Evolutionary conservation across 1,140 invertebrate species (phyloP), one percentile per base, ranked within the genome.

Genomic region (Bombus confusus): DNA sequence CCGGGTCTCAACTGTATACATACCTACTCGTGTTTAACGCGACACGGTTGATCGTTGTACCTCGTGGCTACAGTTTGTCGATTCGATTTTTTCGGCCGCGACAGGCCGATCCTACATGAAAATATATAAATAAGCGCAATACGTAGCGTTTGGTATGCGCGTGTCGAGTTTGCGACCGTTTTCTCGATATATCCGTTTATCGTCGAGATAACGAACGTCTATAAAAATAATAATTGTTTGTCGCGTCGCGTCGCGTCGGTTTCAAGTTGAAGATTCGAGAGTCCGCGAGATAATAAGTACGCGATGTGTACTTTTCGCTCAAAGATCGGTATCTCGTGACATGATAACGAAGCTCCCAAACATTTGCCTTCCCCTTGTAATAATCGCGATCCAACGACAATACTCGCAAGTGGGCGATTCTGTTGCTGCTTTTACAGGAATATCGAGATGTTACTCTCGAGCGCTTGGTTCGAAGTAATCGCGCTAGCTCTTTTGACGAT

Each of bases 391-490:
- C 31, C 8, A 41, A 5, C 25, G 6, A n/a, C 25, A 6, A n/a
- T 72, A 72, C 43, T 72, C 69, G 28, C 13, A n/a, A 66, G 64
- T 37, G 64, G 64, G n/a, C n/a, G 64, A 34, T 85, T 74, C 71
- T 74, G 0, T 37, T 25, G 1, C 47, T 72, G 34, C 39, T 74
- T 66, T 4, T 64, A 39, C 47, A 80, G 52, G n/a, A 43, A 15
- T 39, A 13, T 76, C 62, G 87, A 86, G 69, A 94, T 95, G 92
- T 80, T 92, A 41, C 88, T 91, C 72, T 92, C 92, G 77, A 92
- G 87, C 79, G 89, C 89, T 64, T 95, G 93, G 94, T 92, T 94
- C 81, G 94, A 94, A 86, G 87, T 90, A 1, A 89, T 94, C 73
- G 92, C 91, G 28, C 91, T 92, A 34, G 87, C 91, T 74, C 83